Conservation (phyloP, 1,140 invertebrate species). For the Paraescarpia echinospica region DNA sequence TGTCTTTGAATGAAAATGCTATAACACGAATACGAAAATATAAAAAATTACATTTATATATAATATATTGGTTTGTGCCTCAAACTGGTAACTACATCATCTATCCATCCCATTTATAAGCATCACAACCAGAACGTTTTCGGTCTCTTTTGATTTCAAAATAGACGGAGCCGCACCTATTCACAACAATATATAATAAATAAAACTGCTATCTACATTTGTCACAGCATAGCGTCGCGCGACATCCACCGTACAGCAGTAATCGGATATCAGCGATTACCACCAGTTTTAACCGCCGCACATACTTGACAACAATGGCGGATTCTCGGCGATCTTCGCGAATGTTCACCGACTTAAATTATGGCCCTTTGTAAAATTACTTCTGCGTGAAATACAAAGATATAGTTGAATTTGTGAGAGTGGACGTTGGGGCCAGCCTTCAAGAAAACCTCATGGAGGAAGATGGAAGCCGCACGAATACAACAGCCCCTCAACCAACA, state of each 20-base stretch:
- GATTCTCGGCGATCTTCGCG: background rate
- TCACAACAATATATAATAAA: background rate
- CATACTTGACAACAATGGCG: background rate
- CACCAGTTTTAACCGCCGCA: background rate
- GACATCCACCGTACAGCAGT: background rate
- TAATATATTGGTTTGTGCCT: background rate
- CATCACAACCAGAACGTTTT: background rate
- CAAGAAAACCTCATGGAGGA: background rate
- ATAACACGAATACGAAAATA: background rate
- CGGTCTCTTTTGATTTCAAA: background rate
- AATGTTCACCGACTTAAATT: background rate
- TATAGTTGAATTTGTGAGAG: background rate
- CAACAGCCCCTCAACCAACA: no score
- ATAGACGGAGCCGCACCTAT: background rate
- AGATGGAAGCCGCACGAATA: background rate
- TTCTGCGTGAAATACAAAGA: background rate
- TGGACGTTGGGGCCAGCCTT: background rate
- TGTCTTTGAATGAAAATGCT: background rate
- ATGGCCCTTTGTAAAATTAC: background rate
- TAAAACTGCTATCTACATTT: background rate
- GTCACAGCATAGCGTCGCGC: background rate
- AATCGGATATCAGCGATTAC: background rate
- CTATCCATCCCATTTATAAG: no score
- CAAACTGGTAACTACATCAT: no score
- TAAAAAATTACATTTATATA: background rate